phyloP scores from a whole-genome alignment of 2,888 invertebrate species.

The Ichneumoninae sp. region DNA sequence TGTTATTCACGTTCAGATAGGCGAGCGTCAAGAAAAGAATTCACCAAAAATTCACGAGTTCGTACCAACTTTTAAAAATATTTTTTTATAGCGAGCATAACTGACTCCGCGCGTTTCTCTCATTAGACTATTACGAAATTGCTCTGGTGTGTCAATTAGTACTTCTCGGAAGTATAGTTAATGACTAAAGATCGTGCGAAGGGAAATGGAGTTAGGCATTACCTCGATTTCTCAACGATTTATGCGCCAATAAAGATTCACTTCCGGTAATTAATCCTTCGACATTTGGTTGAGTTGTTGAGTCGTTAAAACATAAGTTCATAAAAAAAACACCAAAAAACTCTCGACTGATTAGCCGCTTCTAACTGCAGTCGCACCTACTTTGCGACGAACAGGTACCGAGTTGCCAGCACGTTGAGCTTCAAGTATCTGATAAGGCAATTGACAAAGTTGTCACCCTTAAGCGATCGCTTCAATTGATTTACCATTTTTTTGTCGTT shows the following conservation, averaged over 20 bases:
- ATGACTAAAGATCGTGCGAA: conserved; percentile 13
- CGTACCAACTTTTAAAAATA: background rate
- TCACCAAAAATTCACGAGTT: conserved; percentile 9
- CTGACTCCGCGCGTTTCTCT: conserved; percentile 26
- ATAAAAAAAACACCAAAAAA: background rate
- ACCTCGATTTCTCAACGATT: background rate
- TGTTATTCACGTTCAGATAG: background rate
- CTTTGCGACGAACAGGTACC: too few species aligned
- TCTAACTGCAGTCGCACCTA: background rate
- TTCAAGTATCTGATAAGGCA: too few species aligned
- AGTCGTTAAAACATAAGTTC: background rate
- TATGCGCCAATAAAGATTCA: background rate
- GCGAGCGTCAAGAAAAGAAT: conserved; percentile 14
- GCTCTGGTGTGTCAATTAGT: conserved; percentile 30
- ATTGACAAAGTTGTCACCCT: too few species aligned
- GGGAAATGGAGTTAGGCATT: background rate
- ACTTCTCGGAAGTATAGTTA: conserved; percentile 19
- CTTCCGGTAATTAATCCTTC: background rate
- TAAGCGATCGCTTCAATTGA: too few species aligned
- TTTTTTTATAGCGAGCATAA: background rate
- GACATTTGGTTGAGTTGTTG: background rate
- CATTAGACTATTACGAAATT: conserved; percentile 31
- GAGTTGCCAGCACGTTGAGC: too few species aligned
- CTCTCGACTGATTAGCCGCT: background rate
- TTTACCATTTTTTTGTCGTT: too few species aligned